Percentiles rank a stretch among this genome's conserved stretches.
Conservation (phyloP, 2,888 invertebrate species). For the Synanthedon vespiformis region DNA sequence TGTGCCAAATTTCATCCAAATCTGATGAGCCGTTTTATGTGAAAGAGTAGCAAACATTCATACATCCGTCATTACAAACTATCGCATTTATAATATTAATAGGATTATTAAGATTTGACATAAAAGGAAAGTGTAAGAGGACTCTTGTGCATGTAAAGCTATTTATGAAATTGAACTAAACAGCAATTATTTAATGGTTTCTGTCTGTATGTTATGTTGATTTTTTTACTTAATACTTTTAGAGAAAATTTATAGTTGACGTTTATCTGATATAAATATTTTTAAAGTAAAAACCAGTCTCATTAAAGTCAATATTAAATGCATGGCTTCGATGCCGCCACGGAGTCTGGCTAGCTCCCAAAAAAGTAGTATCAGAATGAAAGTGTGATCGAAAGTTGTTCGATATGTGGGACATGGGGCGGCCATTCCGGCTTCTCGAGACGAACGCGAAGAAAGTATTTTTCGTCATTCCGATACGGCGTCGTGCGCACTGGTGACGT, state of each 20-base stretch:
- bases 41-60: too few relatives aligned
- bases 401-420: constrained; percentile 60
- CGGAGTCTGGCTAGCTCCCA: constrained; percentile 39
- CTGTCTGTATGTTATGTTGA: neutral
- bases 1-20: too few relatives aligned
- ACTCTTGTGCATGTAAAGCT: too few relatives aligned
- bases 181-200: too few relatives aligned
- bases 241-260: neutral
- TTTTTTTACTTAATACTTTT: neutral
- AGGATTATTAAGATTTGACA: too few relatives aligned
- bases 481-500: constrained; percentile 8
- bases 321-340: constrained; percentile 32
- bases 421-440: constrained; percentile 39
- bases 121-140: too few relatives aligned
- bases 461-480: constrained; percentile 19
- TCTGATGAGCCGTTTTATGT: too few relatives aligned
- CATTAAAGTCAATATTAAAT: constrained; percentile 30
- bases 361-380: constrained; percentile 57
- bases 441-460: constrained; percentile 39
- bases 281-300: too few relatives aligned
- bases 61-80: too few relatives aligned
- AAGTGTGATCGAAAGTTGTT: constrained; percentile 68
- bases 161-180: too few relatives aligned
- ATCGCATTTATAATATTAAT: too few relatives aligned
- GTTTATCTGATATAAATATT: neutral